These are phyloP conservation scores for Eristalinus aeneus DNA, from an alignment of 2,888 invertebrate genomes.

Conservation along the genomic window DNA sequence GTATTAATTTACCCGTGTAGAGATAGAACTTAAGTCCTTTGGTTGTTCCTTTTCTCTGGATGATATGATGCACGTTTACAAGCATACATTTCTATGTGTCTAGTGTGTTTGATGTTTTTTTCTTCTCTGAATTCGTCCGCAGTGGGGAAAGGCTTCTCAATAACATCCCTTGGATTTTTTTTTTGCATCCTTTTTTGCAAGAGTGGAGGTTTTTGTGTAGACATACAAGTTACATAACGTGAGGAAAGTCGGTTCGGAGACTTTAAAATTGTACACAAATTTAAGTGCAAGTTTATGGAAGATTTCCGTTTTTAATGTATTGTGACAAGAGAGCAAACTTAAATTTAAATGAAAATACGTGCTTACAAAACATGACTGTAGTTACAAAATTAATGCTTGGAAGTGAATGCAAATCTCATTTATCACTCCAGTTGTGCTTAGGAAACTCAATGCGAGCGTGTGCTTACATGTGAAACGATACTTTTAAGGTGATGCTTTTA, in stretches of 20 bases:
- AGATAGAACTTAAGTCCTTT: constrained; percentile 31
- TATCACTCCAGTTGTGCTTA: too few species aligned
- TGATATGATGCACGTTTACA: constrained; percentile 60
- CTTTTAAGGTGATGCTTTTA: not conserved
- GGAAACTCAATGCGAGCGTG: too few species aligned
- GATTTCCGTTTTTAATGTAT: not conserved
- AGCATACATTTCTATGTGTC: constrained; percentile 21
- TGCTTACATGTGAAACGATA: too few species aligned
- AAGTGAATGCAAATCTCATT: too few species aligned
- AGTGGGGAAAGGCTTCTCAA: constrained; percentile 48
- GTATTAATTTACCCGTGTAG: not conserved
- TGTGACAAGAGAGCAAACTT: too few species aligned
- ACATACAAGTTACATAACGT: not conserved
- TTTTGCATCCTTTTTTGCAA: not conserved
- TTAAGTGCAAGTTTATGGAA: not conserved
- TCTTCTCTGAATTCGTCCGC: constrained; percentile 39
- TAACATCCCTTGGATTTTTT: constrained; percentile 50
- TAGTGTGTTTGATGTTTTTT: too few species aligned
- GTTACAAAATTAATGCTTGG: too few species aligned
- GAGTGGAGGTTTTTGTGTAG: not conserved
- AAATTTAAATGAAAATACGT: not conserved
- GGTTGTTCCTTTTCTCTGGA: constrained; percentile 53
- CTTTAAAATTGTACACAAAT: not conserved
- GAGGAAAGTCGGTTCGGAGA: not conserved
- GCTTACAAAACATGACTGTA: not conserved